Conservation (phyloP, 64 coral and sea anemone genomes). For the Platygyra sinensis region DNA sequence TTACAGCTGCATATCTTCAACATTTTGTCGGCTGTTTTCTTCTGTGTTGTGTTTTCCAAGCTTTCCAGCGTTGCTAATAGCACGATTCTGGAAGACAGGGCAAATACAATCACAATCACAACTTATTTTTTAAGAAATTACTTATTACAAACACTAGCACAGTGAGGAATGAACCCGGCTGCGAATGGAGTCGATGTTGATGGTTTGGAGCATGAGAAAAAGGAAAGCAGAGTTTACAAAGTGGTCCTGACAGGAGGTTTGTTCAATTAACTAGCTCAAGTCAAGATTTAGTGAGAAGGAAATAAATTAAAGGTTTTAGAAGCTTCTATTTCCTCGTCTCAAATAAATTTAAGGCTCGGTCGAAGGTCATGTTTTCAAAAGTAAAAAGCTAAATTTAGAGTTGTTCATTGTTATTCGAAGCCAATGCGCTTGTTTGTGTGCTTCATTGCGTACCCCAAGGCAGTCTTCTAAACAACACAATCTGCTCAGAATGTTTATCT, state of each 20-base stretch:
- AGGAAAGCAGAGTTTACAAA: constrained; percentile 65
- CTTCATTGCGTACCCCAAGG: no score
- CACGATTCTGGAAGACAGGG: background rate
- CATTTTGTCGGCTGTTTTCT: background rate
- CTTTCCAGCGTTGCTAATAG: background rate
- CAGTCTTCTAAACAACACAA: no score
- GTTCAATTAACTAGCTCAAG: background rate
- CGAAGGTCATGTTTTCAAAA: no score
- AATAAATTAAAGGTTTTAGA: background rate
- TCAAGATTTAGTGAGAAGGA: no score
- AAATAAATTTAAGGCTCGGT: background rate
- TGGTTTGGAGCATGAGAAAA: background rate
- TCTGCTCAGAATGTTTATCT: no score
- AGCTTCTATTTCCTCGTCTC: background rate
- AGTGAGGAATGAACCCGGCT: background rate
- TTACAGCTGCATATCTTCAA: background rate
- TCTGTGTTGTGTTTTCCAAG: background rate
- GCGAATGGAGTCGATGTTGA: background rate
- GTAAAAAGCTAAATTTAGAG: background rate
- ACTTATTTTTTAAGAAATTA: background rate
- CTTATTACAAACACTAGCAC: background rate
- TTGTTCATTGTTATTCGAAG: background rate
- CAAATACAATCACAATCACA: background rate
- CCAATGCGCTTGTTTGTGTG: no score
- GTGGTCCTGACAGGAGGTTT: constrained; percentile 88